Evolutionary conservation across 64 coral and sea anemone species (phyloP), one percentile per base, ranked within the genome.

Genomic region (Montipora sp.): DNA sequence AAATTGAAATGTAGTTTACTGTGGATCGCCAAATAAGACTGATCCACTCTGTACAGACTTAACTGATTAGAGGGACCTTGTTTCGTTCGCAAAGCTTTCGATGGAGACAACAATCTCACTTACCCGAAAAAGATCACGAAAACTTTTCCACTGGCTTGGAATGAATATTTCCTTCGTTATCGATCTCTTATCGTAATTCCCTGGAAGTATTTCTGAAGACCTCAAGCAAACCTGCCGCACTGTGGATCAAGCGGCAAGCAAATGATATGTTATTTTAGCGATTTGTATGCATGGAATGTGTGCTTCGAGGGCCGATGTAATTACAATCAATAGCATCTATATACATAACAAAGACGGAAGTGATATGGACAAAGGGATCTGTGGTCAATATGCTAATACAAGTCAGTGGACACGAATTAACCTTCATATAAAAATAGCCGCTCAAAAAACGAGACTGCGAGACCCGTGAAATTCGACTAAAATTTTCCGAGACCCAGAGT

Each of bases 261-360:
- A 3, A 4, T 75, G 73, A 46, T 13, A 44, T 10, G 8, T 27
- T 14, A 75, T 12, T 53, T 50, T 36, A 36, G 48, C 13, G 8
- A 67, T 67, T 67, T 49, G 65, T 18, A 71, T 85, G 65, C n/a
- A 51, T 85, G 82, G 82, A 51, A 85, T 85, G 82, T 22, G 65
- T 22, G 65, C 82, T 5, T 14, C 15, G 14, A n/a, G 44, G 79
- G 24, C 22, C 0, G 5, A 7, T 23, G 27, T 60, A 3, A 60
- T 10, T 51, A 82, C 57, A 80, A 8, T 78, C 77, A 78, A 80
- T 59, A 44, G 27, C 22, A 36, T 2, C 19, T 16, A 72, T 85
- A 71, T 85, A 18, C 82, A 85, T 85, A 46, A 71, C 47, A 85
- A 85, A 71, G 47, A 48, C 45, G 45, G 82, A 85, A 71, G 46